These are phyloP conservation scores for Sepiola atlantica DNA, from an alignment of 2,888 invertebrate genomes.

Conservation along the genomic window DNA sequence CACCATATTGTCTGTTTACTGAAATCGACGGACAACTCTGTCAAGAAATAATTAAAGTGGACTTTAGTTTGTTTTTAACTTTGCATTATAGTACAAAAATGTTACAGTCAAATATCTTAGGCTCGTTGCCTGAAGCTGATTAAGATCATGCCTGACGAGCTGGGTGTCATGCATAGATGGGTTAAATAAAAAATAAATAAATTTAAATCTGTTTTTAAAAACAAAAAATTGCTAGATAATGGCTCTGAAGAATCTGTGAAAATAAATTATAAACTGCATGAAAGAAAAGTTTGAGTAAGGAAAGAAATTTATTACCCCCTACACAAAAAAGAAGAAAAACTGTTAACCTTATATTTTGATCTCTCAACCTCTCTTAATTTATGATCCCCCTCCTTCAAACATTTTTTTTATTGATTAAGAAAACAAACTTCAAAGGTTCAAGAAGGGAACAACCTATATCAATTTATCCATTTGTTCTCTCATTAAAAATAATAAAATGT, in stretches of 20 bases:
- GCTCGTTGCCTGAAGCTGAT: too few relatives aligned
- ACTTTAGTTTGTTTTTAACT: too few relatives aligned
- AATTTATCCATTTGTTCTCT: not conserved
- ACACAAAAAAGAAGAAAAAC: not conserved
- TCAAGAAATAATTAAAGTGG: too few relatives aligned
- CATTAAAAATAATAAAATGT: not conserved
- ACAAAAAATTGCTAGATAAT: not conserved
- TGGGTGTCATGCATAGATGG: too few relatives aligned
- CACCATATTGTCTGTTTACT: too few relatives aligned
- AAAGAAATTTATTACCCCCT: not conserved
- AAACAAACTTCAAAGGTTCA: not conserved
- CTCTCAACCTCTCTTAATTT: slow-evolving; percentile 20
- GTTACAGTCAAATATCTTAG: too few relatives aligned
- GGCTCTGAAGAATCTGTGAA: not conserved
- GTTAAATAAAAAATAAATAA: not conserved
- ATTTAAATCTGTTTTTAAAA: not conserved
- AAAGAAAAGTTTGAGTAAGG: not conserved
- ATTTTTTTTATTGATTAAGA: not conserved
- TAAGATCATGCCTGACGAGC: too few relatives aligned
- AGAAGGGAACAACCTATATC: slow-evolving; percentile 12
- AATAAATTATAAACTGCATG: not conserved
- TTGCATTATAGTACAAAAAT: too few relatives aligned
- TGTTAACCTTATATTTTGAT: not conserved
- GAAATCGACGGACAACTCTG: too few relatives aligned
- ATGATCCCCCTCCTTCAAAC: not conserved